These are phyloP conservation scores for Microdon myrmicae DNA, from an alignment of 2,888 invertebrate genomes.

Conservation along the genomic window DNA sequence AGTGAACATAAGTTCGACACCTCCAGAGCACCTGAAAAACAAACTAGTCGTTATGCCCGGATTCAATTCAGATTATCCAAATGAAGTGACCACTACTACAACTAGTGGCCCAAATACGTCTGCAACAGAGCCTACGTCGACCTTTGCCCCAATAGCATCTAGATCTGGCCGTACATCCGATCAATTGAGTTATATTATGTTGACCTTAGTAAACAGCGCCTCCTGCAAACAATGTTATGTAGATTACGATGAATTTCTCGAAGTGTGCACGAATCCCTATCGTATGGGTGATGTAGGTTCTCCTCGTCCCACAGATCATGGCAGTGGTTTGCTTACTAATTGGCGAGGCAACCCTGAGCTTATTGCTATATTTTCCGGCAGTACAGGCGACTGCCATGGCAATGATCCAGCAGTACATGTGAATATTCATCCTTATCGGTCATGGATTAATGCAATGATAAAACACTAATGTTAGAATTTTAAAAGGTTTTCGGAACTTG, in stretches of 20 bases:
- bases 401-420: not conserved
- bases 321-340: constrained; percentile 28
- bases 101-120: too few relatives aligned
- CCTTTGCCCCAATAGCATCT: too few relatives aligned
- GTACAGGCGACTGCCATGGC: not conserved
- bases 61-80: not conserved
- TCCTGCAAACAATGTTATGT: constrained; percentile 8
- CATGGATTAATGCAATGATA: constrained; percentile 35
- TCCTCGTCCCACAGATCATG: constrained; percentile 22
- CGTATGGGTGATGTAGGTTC: too few relatives aligned
- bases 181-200: constrained; percentile 18
- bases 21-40: not conserved
- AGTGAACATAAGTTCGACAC: not conserved
- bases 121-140: too few relatives aligned
- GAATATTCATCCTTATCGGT: constrained; percentile 16
- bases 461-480: too few relatives aligned
- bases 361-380: constrained; percentile 25
- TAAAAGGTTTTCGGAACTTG: too few relatives aligned
- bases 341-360: constrained; percentile 33
- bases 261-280: constrained; percentile 30
- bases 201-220: constrained; percentile 16
- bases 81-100: not conserved
- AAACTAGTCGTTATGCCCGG: constrained; percentile 40
- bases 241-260: constrained; percentile 30
- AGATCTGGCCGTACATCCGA: too few relatives aligned